phyloP scores from a whole-genome alignment of 1,140 invertebrate species.

The Zophobas morio region DNA sequence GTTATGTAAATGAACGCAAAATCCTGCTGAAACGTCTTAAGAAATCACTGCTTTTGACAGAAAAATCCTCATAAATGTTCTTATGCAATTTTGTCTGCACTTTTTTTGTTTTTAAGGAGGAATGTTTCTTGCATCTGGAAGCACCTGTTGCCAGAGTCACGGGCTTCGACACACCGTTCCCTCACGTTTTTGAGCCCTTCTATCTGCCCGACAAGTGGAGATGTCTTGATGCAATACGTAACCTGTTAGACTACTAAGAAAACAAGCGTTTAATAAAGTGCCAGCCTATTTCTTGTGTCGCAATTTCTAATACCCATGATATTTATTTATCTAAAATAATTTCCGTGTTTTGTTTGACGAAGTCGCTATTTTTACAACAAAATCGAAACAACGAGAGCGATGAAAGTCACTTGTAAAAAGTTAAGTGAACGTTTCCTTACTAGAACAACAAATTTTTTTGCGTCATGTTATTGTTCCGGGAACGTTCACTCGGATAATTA shows the following conservation, averaged over 20 bases:
- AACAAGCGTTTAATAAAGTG: constrained; percentile 19
- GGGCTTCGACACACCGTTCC: constrained; percentile 99
- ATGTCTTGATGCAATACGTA: constrained; percentile 86
- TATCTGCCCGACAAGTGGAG: constrained; percentile 96
- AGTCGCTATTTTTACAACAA: constrained; percentile 22
- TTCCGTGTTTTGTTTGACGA: constrained; percentile 20
- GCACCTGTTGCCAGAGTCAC: constrained; percentile 92
- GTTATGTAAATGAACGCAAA: not conserved
- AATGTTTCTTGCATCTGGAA: constrained; percentile 96
- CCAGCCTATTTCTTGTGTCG: constrained; percentile 17
- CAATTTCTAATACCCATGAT: constrained; percentile 4
- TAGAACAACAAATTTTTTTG: constrained; percentile 19
- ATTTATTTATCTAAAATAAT: not conserved
- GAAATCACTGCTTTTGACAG: too few relatives aligned
- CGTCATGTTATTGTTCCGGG: constrained; percentile 35
- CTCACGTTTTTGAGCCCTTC: constrained; percentile 95
- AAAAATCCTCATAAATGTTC: too few relatives aligned
- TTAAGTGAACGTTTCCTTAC: constrained; percentile 31
- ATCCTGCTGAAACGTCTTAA: too few relatives aligned
- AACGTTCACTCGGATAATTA: constrained; percentile 35
- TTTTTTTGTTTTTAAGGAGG: constrained; percentile 75
- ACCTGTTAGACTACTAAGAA: constrained; percentile 82
- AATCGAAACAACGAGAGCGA: constrained; percentile 34
- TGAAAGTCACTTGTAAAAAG: constrained; percentile 29
- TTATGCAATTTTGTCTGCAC: not conserved